Evolutionary conservation across 2,888 invertebrate species (phyloP), one percentile per base, ranked within the genome.

Genomic region (Cremastinae sp.): DNA sequence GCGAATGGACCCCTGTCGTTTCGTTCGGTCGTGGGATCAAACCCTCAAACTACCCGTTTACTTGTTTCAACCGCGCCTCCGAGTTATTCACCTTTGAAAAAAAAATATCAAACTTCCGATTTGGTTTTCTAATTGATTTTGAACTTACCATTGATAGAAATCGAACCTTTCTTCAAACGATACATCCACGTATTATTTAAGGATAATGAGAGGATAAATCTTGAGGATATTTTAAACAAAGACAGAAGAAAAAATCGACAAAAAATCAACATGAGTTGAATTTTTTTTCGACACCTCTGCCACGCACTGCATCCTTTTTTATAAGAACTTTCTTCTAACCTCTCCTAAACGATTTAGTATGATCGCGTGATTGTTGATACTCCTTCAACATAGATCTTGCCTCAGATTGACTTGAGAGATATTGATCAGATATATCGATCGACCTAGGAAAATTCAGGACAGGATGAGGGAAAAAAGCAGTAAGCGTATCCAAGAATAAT

Each of bases 91-190:
- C 66, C 73, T 74, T 64, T 10, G 55, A 45, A 53, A 53, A 59
- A 65, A 64, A 76, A 68, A 72, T 62, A 58, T 58, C 12, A 43
- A 70, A 62, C 47, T 65, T 39, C 43, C 61, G 72, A 74, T 80
- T 79, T 83, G 84, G 82, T 86, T 85, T 86, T 87, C 79, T 70
- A 83, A 85, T 82, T 82, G 84, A 83, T 79, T 74, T 65, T 78
- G 81, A 84, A 82, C 86, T 79, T 83, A 72, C 78, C 78, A 72
- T 68, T 75, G 75, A n/a, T n/a, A n/a, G 66, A 71, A 71, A 78
- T 75, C 55, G 65, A 51, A 14, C 68, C 58, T 55, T 28, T 28
- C 5, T 47, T 41, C 22, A 68, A 73, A 77, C 74, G 69, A 47
- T n/a, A n/a, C n/a, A 45, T 43, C 41, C 62, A 55, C 43, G 45